Conservation (phyloP, 2,797 vertebrate species). For the Sebastes oblongus region DNA sequence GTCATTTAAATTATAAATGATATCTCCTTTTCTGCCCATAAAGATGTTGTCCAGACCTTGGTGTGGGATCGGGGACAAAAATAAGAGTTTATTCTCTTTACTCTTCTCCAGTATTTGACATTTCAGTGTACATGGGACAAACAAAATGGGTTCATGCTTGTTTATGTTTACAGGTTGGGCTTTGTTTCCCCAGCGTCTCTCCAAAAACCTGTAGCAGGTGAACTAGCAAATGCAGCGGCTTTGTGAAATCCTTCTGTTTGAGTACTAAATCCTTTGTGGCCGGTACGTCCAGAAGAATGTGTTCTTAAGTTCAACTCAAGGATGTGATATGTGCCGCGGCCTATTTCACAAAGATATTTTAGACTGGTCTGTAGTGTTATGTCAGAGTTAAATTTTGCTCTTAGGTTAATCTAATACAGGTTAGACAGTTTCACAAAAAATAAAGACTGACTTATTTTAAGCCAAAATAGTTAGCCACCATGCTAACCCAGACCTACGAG, state of each 20-base stretch:
- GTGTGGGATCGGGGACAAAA: neutral
- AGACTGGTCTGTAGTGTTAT: no score
- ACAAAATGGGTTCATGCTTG: neutral
- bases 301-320: neutral
- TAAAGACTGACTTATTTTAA: neutral
- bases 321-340: neutral
- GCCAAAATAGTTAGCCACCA: neutral
- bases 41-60: neutral
- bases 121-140: neutral
- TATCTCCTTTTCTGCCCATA: neutral
- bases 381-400: neutral
- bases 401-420: no score
- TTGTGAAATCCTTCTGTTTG: neutral
- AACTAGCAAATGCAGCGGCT: neutral
- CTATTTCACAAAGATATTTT: neutral
- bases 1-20: neutral
- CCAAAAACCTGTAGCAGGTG: neutral
- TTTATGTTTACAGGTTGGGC: neutral
- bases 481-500: neutral
- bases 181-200: neutral
- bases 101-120: neutral
- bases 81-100: neutral
- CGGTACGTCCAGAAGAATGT: neutral
- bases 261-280: neutral
- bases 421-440: neutral